Percentiles rank a stretch among this genome's conserved stretches.
Conservation (phyloP, 92 coral and sea anemone species). For the Zoanthus gigantus region DNA sequence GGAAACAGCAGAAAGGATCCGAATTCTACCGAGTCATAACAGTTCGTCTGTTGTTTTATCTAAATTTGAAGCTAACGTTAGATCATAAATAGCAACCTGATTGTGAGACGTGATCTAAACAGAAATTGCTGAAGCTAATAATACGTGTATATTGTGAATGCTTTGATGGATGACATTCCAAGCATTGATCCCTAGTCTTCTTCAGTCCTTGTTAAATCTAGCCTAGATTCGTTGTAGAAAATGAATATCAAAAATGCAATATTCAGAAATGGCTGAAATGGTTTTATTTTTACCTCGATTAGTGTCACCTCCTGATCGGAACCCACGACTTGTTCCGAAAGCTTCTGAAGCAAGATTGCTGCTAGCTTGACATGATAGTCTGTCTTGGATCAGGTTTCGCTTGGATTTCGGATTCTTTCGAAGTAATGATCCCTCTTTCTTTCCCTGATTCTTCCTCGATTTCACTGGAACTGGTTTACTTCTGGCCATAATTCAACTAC, state of each 20-base stretch:
- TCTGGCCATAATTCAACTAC: conserved; percentile 12
- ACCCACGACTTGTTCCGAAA: background rate
- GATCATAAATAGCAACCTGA: too few relatives aligned
- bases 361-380: background rate
- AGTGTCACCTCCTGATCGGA: background rate
- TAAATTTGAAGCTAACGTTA: background rate
- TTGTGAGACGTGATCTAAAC: too few relatives aligned
- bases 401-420: conserved; percentile 42
- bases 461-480: conserved; percentile 35
- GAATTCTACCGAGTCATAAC: background rate
- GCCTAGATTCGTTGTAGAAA: background rate
- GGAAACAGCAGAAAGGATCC: background rate
- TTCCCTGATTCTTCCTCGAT: conserved; percentile 31
- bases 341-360: conserved; percentile 2
- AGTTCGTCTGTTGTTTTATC: background rate
- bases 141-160: too few relatives aligned
- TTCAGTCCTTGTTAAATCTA: background rate
- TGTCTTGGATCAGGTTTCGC: conserved; percentile 40
- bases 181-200: background rate
- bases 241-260: background rate
- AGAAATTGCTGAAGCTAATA: too few relatives aligned
- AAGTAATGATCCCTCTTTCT: conserved; percentile 2
- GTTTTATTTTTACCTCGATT: conserved; percentile 5
- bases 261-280: background rate
- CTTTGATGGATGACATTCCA: too few relatives aligned